Conservation (phyloP, 2,113 vertebrate species). For the Pipra filicauda region DNA sequence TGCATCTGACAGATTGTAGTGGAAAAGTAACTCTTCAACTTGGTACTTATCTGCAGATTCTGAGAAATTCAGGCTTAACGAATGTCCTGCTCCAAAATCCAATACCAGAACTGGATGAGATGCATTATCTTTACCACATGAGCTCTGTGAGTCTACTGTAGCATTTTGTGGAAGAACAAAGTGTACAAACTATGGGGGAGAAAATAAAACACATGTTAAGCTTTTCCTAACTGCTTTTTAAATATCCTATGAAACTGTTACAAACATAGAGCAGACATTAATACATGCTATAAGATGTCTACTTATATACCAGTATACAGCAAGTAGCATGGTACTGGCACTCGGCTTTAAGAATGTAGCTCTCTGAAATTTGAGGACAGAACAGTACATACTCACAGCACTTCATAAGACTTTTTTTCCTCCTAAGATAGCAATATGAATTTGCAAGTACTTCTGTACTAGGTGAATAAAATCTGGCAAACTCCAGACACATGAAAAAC, state of each 20-base stretch:
- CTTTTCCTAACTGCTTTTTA: background rate
- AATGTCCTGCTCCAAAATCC: conserved; percentile 77
- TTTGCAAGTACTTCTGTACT: background rate
- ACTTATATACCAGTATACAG: background rate
- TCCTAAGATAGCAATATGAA: background rate
- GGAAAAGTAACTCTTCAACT: conserved; percentile 75
- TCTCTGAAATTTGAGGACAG: background rate
- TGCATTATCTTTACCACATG: conserved; percentile 66
- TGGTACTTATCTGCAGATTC: conserved; percentile 68
- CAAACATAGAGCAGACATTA: background rate
- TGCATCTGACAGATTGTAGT: conserved; percentile 85
- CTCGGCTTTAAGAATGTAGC: background rate
- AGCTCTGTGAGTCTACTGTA: conserved; percentile 69
- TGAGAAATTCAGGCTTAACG: conserved; percentile 79
- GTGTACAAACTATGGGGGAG: conserved; percentile 56
- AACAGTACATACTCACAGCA: background rate
- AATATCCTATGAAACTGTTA: background rate
- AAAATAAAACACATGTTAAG: background rate
- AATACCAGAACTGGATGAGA: conserved; percentile 67
- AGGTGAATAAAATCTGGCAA: background rate
- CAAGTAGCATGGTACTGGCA: background rate
- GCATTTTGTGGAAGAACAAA: conserved; percentile 76
- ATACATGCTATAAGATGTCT: background rate
- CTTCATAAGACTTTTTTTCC: background rate
- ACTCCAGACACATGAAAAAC: background rate